Base-by-base conservation (phyloP, 2,113 vertebrate species). In the Dicentrarchus labrax region DNA sequence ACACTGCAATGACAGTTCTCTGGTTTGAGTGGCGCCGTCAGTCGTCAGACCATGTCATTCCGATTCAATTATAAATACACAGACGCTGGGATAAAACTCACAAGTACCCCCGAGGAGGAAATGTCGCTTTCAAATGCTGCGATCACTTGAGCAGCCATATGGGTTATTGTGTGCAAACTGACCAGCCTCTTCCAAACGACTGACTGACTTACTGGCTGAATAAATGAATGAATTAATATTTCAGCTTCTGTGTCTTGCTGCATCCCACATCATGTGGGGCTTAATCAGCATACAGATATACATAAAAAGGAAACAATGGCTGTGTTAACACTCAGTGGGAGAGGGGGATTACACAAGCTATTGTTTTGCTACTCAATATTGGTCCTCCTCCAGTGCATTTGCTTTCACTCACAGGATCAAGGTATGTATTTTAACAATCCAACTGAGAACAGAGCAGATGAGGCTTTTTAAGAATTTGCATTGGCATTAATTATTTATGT, bases 1-100 rank as follows among this genome's bases (percentile, higher is more conserved):
- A 86, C 85, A 83, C 69, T 53, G 75, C 73, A 69, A n/a, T 88
- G 87, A 89, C 85, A 87, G 68, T 45, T 85, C 79, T 80, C 76
- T 85, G 70, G 85, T 89, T 88, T 87, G 89, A 92, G 86, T 74
- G 76, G 80, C 72, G 45, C 72, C 38, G 75, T 85, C 91, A 83
- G n/a, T 85, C 61, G 36, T 77, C 78, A 68, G 57, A 30, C 41
- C 39, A 12, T 39, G 78, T 82, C 76, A 67, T 61, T 89, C 62
- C 22, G 72, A 83, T 86, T 91, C 75, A 83, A 78, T 90, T 89
- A 89, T 68, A 67, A 84, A 82, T 15, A 82, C 86, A 77, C 70
- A 61, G 65, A 82, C 17, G 66, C 39, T 8, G 50, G 68, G 67
- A 82, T 16, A 47, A 68, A 82, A 70, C 41, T 61, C 66, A 47